Percentiles rank a stretch among this genome's conserved stretches.
Evolutionary conservation across 2,797 vertebrate species (phyloP).

Genomic region (Champsocephalus gunnari): DNA sequence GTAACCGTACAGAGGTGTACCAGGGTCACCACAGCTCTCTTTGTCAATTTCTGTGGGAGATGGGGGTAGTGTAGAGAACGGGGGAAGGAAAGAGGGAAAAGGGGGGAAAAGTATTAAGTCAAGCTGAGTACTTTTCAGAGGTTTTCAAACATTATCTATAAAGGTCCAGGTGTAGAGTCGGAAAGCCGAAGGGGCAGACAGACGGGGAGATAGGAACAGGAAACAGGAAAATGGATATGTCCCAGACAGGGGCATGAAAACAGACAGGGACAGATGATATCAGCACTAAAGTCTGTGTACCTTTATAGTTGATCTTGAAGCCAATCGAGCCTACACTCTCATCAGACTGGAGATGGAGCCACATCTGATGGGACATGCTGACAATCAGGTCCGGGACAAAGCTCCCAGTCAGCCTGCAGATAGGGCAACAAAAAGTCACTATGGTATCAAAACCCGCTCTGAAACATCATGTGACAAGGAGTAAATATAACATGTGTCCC

Average conservation of each 20-base stretch:
- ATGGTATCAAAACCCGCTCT: conserved; percentile 1
- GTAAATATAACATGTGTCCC: not conserved
- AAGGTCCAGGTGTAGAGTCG: conserved; percentile 56
- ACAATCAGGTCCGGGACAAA: conserved; percentile 98
- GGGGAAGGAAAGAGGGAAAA: not conserved
- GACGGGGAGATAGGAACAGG: conserved; percentile 7
- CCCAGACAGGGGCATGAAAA: conserved; percentile 34
- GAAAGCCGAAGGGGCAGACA: conserved; percentile 9
- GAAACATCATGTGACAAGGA: conserved; percentile 1
- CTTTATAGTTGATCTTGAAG: conserved; percentile 99
- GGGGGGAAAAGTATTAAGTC: conserved; percentile 35
- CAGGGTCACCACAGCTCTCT: conserved; percentile 98
- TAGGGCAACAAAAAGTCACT: conserved; percentile 18
- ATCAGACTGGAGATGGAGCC: conserved; percentile 97
- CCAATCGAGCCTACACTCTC: conserved; percentile 98
- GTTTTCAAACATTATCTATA: conserved; percentile 51
- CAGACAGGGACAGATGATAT: conserved; percentile 47
- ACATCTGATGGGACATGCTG: conserved; percentile 98
- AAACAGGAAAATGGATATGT: conserved; percentile 25
- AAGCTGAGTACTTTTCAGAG: conserved; percentile 39
- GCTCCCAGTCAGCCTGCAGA: conserved; percentile 93
- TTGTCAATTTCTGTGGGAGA: conserved; percentile 94
- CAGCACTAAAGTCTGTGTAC: conserved; percentile 75
- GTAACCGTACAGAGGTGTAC: conserved; percentile 95
- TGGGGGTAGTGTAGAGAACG: not conserved